Evolutionary conservation across 2,113 vertebrate species (phyloP).

Genomic region (Zosterops borbonicus): DNA sequence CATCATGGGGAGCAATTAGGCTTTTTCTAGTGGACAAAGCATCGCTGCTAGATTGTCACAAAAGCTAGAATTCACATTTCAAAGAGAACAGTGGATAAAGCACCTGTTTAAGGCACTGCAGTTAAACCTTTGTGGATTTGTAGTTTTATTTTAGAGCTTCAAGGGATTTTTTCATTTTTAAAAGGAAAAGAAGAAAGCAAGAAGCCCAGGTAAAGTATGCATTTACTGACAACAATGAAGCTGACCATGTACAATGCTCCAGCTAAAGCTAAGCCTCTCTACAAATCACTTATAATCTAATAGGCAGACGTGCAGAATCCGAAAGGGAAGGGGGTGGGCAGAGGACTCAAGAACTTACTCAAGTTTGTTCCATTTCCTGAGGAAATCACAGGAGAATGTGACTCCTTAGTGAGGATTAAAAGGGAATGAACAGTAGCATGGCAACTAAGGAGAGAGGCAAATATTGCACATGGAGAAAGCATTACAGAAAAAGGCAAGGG

Average conservation of each 20-base stretch:
- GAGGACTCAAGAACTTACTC: slow-evolving; percentile 6
- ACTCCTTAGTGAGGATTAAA: neutral
- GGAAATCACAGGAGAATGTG: slow-evolving; percentile 30
- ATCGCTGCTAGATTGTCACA: neutral
- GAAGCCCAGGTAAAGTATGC: neutral
- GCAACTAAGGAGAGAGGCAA: slow-evolving; percentile 13
- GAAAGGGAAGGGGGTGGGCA: neutral
- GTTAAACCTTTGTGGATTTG: slow-evolving; percentile 37
- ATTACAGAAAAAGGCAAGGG: neutral
- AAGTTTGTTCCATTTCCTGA: slow-evolving; percentile 52
- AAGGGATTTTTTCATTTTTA: slow-evolving; percentile 46
- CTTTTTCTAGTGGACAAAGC: slow-evolving; percentile 62
- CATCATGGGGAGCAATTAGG: slow-evolving; percentile 56
- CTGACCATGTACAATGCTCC: slow-evolving; percentile 6
- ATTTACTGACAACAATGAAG: slow-evolving; percentile 36
- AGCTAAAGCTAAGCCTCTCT: slow-evolving; percentile 35
- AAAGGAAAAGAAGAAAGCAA: slow-evolving; percentile 55
- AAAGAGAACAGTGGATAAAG: slow-evolving; percentile 34
- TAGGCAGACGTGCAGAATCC: slow-evolving; percentile 19
- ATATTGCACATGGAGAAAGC: neutral
- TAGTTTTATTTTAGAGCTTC: slow-evolving; percentile 48
- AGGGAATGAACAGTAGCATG: neutral
- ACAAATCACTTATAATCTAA: slow-evolving; percentile 42
- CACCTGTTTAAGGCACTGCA: neutral
- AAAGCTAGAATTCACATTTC: neutral